A percentile compares a stretch with the other conserved stretches of the same genome.
Evolutionary conservation across 2,888 invertebrate genomes (phyloP).

Genomic region (Cinara cedri): DNA sequence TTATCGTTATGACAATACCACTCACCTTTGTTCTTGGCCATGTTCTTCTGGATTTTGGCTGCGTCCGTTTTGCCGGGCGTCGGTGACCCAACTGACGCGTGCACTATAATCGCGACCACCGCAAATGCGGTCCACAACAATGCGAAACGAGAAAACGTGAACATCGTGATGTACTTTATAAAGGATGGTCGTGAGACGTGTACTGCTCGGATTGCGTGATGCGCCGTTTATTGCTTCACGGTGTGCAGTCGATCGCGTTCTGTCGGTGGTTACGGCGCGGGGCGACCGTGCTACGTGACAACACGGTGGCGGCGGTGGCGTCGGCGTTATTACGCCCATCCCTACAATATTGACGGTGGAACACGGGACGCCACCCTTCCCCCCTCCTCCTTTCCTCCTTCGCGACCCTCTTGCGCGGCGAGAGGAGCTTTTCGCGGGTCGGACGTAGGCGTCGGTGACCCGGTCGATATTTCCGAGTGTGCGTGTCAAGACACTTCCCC

Average conservation of each 20-base stretch:
- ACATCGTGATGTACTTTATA: constrained; percentile 22
- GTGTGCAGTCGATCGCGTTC: constrained; percentile 28
- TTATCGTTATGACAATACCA: no score
- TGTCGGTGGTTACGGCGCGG: constrained; percentile 7
- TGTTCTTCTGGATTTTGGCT: constrained; percentile 50
- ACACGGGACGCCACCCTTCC: not conserved
- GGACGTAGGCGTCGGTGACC: not conserved
- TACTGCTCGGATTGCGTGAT: not conserved
- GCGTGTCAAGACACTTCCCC: not conserved
- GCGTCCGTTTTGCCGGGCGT: constrained; percentile 45
- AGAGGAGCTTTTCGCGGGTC: no score
- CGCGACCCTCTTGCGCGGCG: not conserved
- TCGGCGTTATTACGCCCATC: not conserved
- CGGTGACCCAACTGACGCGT: not conserved
- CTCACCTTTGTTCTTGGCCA: constrained; percentile 44
- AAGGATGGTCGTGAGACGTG: not conserved
- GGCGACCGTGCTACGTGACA: not conserved
- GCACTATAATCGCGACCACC: not conserved
- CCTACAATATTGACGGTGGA: not conserved
- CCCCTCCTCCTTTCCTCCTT: no score
- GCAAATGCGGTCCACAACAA: not conserved
- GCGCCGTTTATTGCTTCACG: not conserved
- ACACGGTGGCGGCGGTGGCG: not conserved
- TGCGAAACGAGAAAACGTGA: not conserved
- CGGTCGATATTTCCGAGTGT: constrained; percentile 50